Evolutionary conservation across 2,113 vertebrate species (phyloP), one percentile per base, ranked within the genome.

Genomic region (Microcebus tavaratra): DNA sequence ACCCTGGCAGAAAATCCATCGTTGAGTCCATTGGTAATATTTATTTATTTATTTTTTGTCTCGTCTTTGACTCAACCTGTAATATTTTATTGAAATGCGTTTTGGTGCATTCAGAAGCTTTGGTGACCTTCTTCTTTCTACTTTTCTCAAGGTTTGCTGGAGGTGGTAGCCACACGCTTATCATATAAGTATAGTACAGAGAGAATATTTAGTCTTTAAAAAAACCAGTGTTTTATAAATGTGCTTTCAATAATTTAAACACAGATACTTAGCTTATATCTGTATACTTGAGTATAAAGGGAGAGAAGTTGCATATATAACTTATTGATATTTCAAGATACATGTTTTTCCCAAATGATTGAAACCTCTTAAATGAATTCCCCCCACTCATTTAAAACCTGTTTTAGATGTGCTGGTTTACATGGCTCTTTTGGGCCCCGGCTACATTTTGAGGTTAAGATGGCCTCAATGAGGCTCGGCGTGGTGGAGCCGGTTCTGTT

Each of bases 51-150:
- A 45, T 70, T 85, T 93, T n/a, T 29, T 39, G 8, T 68, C 21
- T 81, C 57, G 11, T 70, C 25, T 86, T 83, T 96, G 73, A 88
- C 25, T 80, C 53, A 88, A 8, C 5, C 12, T 86, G 88, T 17
- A 55, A 21, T 61, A 76, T 93, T 95, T 95, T 88, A 68, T 80
- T 59, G 53, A 93, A 76, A 84, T 82, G n/a, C 8, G 6, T 90
- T 92, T 80, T 92, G 29, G 70, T 90, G 21, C 20, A n/a, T 72
- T 55, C 79, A 21, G 42, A 94, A 85, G 55, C 27, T 42, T 61
- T 80, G 59, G 9, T 76, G 21, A 25, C 0, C 53, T 39, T 48
- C n/a, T 94, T 68, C 48, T 57, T 20, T 7, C 8, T 84, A 20
- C 14, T 93, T 96, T 88, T 70, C 76, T 90, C 59, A 67, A 59